A percentile compares a stretch with the other conserved stretches of the same genome.
These are phyloP conservation scores for Gopherus evgoodei DNA, from an alignment of 2,113 vertebrate species.

Conservation along the genomic window DNA sequence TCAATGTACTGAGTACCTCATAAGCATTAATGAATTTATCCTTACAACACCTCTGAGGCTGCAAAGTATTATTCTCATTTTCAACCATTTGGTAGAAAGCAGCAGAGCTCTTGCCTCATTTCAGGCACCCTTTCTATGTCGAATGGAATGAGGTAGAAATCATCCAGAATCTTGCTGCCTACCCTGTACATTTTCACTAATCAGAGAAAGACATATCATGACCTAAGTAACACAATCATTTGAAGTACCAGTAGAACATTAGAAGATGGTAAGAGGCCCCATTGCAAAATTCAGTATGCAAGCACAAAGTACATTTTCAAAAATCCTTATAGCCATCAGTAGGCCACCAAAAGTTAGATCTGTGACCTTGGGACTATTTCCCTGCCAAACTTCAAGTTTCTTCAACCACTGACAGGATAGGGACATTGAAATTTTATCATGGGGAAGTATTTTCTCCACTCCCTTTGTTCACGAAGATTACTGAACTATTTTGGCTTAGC, in stretches of 20 bases:
- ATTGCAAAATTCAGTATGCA: neutral
- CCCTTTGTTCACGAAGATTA: neutral
- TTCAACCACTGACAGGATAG: neutral
- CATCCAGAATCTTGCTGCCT: neutral
- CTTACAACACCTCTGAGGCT: neutral
- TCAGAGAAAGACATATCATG: neutral
- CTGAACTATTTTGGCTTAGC: neutral
- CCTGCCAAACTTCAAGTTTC: neutral
- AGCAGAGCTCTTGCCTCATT: neutral
- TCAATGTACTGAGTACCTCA: constrained; percentile 12
- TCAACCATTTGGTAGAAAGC: neutral
- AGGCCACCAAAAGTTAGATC: rapidly evolving
- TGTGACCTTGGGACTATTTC: neutral
- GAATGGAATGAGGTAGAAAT: neutral
- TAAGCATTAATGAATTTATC: neutral
- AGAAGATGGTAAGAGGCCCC: neutral
- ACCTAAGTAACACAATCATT: rapidly evolving
- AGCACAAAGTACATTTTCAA: neutral
- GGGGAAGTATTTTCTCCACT: neutral
- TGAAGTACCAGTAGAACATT: neutral
- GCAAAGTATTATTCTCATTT: constrained; percentile 19
- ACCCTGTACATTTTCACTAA: neutral
- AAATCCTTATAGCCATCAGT: neutral
- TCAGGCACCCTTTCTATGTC: neutral
- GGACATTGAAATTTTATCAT: neutral